Conservation (phyloP, 2,113 vertebrate genomes). For the Acinonyx jubatus region DNA sequence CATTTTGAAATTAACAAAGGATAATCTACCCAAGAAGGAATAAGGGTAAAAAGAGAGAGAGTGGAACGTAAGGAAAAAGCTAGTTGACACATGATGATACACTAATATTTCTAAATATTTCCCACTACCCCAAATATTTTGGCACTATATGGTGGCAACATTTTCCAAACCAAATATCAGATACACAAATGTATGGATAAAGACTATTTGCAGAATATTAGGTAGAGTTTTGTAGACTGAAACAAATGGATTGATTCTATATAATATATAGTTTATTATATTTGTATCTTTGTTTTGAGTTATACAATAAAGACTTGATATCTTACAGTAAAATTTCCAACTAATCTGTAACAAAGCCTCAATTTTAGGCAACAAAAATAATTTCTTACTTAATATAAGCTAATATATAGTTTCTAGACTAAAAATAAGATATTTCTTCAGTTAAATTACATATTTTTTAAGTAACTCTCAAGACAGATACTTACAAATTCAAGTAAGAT, state of each 20-base stretch:
- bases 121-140: background rate
- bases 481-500: background rate
- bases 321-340: background rate
- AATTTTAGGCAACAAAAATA: background rate
- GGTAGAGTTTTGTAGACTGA: background rate
- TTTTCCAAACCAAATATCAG: background rate
- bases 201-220: background rate
- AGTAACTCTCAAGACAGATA: background rate
- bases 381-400: background rate
- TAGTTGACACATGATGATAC: background rate
- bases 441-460: background rate
- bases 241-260: background rate
- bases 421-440: background rate
- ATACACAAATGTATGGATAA: background rate
- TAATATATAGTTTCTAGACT: background rate
- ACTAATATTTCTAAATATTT: background rate
- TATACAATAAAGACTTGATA: background rate
- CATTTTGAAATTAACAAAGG: background rate
- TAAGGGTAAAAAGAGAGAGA: background rate
- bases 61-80: background rate
- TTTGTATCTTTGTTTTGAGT: conserved; percentile 30
- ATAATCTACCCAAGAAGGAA: background rate
- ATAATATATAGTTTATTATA: background rate
- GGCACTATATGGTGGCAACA: background rate
- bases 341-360: conserved; percentile 3